Evolutionary conservation across 2,113 vertebrate genomes (phyloP).

Genomic region (Takifugu flavidus): DNA sequence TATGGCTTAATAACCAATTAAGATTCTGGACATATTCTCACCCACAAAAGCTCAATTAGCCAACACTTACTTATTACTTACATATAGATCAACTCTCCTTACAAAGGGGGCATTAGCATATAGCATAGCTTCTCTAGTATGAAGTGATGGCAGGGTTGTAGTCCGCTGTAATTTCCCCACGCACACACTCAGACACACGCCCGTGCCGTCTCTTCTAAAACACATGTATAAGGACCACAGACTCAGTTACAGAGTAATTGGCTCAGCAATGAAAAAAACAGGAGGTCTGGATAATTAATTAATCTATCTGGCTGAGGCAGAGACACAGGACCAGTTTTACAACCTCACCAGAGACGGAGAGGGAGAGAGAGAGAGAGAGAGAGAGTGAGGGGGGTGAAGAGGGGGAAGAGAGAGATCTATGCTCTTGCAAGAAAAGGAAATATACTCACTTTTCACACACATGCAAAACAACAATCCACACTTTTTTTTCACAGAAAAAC

Average conservation of each 20-base stretch:
- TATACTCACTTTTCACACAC: conserved; percentile 24
- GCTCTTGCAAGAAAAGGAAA: conserved; percentile 26
- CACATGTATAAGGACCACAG: conserved; percentile 83
- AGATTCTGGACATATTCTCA: conserved; percentile 18
- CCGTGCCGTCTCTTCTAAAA: conserved; percentile 27
- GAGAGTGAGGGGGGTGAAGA: conserved; percentile 20
- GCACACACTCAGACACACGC: conserved; percentile 6
- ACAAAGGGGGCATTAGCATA: conserved; percentile 35
- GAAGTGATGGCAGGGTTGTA: conserved; percentile 21
- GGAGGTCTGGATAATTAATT: conserved; percentile 86
- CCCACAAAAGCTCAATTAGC: conserved; percentile 36
- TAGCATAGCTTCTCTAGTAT: conserved; percentile 32
- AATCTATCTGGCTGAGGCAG: conserved; percentile 90
- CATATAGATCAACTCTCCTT: conserved; percentile 41
- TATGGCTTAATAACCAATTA: conserved; percentile 5
- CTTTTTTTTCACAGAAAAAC: not conserved
- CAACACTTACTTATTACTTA: conserved; percentile 52
- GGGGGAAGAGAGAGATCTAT: conserved; percentile 22
- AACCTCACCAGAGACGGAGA: conserved; percentile 77
- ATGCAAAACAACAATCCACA: not conserved
- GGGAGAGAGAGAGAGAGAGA: conserved; percentile 6
- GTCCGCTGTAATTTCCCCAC: conserved; percentile 74
- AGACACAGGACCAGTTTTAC: conserved; percentile 87
- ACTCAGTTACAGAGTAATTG: conserved; percentile 85
- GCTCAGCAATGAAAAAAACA: conserved; percentile 74